phyloP scores from a whole-genome alignment of 2,797 vertebrate genomes.

The Oreonectes daqikongensis region DNA sequence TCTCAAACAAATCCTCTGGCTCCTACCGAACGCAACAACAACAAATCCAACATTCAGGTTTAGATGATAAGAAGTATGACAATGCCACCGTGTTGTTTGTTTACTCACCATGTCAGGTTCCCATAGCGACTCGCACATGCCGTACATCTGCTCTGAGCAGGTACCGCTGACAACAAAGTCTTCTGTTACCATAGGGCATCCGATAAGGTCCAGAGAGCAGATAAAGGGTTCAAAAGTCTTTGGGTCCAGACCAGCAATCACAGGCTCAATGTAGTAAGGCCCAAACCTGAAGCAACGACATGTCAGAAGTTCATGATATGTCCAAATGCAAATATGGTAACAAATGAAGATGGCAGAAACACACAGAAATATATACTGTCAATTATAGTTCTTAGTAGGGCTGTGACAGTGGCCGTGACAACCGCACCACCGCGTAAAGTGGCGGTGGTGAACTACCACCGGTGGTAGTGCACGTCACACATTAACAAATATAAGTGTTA shows the following conservation, averaged over 20 bases:
- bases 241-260: constrained; percentile 93
- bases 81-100: neutral
- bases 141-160: constrained; percentile 97
- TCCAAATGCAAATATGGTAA: no score
- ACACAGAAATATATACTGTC: no score
- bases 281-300: constrained; percentile 81
- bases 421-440: no score
- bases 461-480: no score
- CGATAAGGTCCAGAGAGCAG: constrained; percentile 95
- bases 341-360: no score
- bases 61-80: neutral
- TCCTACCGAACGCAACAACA: constrained; percentile 73
- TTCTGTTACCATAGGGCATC: constrained; percentile 96
- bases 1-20: constrained; percentile 94
- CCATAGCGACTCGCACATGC: constrained; percentile 98
- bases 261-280: constrained; percentile 95
- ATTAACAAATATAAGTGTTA: no score
- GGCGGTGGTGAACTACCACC: no score
- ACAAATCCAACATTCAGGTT: neutral
- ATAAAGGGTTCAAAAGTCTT: constrained; percentile 91
- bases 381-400: no score
- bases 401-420: no score
- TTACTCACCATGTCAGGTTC: constrained; percentile 92
- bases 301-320: neutral
- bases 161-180: constrained; percentile 99